These are phyloP conservation scores for Mactra quadrangularis DNA, from an alignment of 1,140 invertebrate genomes.

Conservation along the genomic window DNA sequence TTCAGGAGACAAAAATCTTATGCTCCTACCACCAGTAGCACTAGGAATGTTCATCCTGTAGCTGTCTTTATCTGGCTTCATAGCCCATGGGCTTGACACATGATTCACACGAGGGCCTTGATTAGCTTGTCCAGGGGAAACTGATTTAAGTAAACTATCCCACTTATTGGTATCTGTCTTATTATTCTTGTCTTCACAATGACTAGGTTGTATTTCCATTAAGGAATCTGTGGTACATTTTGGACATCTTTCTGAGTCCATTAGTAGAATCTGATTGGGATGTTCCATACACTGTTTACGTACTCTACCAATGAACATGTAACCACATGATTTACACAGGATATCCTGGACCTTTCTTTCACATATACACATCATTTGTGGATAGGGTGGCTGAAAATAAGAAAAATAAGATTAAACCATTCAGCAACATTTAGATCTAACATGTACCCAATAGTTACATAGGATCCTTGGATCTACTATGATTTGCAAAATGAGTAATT, in stretches of 20 bases:
- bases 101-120: not conserved
- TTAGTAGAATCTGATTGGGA: conserved; percentile 39
- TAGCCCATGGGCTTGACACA: not conserved
- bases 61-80: too few species aligned
- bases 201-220: conserved; percentile 1
- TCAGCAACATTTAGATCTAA: not conserved
- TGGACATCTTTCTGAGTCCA: conserved; percentile 46
- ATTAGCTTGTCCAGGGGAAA: not conserved
- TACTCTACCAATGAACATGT: conserved; percentile 41
- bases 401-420: not conserved
- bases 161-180: not conserved
- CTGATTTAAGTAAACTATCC: not conserved
- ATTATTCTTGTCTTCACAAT: not conserved
- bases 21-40: too few species aligned
- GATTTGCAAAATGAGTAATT: not conserved
- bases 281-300: conserved; percentile 19
- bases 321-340: conserved; percentile 46
- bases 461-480: not conserved
- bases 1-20: too few species aligned
- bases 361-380: conserved; percentile 20
- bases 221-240: conserved; percentile 32
- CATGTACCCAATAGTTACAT: not conserved
- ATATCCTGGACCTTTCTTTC: conserved; percentile 42
- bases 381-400: not conserved
- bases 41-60: too few species aligned